Conservation (phyloP, 1,140 invertebrate species). For the Heliothis virescens region DNA sequence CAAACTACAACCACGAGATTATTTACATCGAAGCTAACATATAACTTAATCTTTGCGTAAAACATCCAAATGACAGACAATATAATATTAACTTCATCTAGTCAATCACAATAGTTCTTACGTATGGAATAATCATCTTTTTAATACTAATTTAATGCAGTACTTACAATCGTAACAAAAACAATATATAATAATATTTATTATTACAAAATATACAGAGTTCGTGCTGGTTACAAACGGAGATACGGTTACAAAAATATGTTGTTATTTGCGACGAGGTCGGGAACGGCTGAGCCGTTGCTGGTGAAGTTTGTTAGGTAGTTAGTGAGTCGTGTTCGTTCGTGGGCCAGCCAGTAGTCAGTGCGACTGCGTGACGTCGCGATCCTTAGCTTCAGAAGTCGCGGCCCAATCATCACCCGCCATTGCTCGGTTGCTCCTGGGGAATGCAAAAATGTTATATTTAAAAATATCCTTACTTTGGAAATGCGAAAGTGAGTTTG, state of each 20-base stretch:
- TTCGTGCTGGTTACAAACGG: conserved; percentile 33
- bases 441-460: conserved; percentile 23
- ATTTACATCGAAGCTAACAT: conserved; percentile 41
- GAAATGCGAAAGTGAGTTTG: no score
- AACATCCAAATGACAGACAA: conserved; percentile 29
- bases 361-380: conserved; percentile 44
- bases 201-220: conserved; percentile 74
- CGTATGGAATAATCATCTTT: conserved; percentile 66
- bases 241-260: conserved; percentile 24
- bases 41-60: conserved; percentile 46
- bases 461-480: no score
- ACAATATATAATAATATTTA: conserved; percentile 54
- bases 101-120: conserved; percentile 40
- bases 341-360: conserved; percentile 41
- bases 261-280: conserved; percentile 3
- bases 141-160: conserved; percentile 54
- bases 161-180: conserved; percentile 55
- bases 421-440: conserved; percentile 79
- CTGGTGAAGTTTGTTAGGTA: conserved; percentile 21
- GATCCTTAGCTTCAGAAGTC: background rate
- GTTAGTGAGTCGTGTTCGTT: conserved; percentile 2
- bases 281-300: conserved; percentile 32
- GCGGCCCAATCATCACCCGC: conserved; percentile 64
- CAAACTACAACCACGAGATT: conserved; percentile 24
- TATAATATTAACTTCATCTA: conserved; percentile 20